These are phyloP conservation scores for Antheraea assamensis DNA, from an alignment of 2,888 invertebrate genomes.

Conservation along the genomic window DNA sequence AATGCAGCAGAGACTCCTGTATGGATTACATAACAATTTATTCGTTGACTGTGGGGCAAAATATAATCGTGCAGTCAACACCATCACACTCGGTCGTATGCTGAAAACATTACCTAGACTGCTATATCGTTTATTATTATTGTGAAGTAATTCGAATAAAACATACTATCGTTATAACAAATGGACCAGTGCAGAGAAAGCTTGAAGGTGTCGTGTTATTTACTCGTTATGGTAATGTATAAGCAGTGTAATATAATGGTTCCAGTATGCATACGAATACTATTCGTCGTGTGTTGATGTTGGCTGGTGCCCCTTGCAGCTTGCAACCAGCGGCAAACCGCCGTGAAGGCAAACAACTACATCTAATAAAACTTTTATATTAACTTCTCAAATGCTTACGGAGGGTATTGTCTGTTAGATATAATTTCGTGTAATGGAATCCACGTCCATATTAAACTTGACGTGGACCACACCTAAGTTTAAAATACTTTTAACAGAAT, in stretches of 20 bases:
- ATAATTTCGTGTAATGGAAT: slow-evolving; percentile 71
- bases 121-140: slow-evolving; percentile 36
- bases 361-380: slow-evolving; percentile 74
- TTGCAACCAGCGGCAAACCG: slow-evolving; percentile 61
- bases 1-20: slow-evolving; percentile 83
- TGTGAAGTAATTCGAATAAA: slow-evolving; percentile 35
- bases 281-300: slow-evolving; percentile 55
- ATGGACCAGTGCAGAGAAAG: slow-evolving; percentile 41
- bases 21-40: slow-evolving; percentile 77
- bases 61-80: slow-evolving; percentile 63
- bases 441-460: slow-evolving; percentile 69
- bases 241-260: slow-evolving; percentile 60
- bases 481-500: slow-evolving; percentile 79
- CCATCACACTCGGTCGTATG: slow-evolving; percentile 64
- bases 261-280: slow-evolving; percentile 47
- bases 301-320: slow-evolving; percentile 64
- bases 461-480: slow-evolving; percentile 74
- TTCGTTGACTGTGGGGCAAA: slow-evolving; percentile 81
- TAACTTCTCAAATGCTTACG: slow-evolving; percentile 67
- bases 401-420: slow-evolving; percentile 82
- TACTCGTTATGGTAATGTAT: slow-evolving; percentile 31
- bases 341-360: slow-evolving; percentile 75
- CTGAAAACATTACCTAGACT: slow-evolving; percentile 63
- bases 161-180: slow-evolving; percentile 40
- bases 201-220: slow-evolving; percentile 32